Conservation (phyloP, 2,113 vertebrate genomes). For the Solenodon paradoxus region DNA sequence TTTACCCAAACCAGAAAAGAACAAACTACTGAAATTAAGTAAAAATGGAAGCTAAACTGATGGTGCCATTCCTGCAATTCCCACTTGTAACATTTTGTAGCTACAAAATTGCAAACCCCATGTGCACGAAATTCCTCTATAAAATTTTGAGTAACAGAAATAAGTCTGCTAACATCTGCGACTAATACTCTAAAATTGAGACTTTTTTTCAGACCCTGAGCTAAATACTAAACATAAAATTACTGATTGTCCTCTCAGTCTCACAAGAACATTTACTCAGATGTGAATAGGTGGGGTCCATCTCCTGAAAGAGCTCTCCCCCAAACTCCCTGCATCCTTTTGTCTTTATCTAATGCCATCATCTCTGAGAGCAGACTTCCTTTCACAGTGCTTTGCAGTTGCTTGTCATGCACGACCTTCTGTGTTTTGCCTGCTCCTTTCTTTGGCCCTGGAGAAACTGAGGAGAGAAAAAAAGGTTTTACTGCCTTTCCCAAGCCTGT, state of each 20-base stretch:
- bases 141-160: constrained; percentile 28
- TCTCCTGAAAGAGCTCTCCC: background rate
- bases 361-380: constrained; percentile 78
- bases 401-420: constrained; percentile 79
- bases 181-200: constrained; percentile 43
- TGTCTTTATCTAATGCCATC: constrained; percentile 82
- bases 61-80: background rate
- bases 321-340: constrained; percentile 73
- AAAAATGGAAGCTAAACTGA: background rate
- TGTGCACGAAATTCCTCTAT: background rate
- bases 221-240: constrained; percentile 45
- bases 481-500: constrained; percentile 35
- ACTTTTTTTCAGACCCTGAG: constrained; percentile 31
- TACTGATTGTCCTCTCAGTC: constrained; percentile 58
- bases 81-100: no score
- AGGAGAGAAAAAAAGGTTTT: background rate
- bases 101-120: background rate
- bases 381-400: constrained; percentile 77
- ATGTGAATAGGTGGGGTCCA: constrained; percentile 39
- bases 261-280: constrained; percentile 48
- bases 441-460: constrained; percentile 54
- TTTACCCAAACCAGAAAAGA: background rate
- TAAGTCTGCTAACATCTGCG: constrained; percentile 57
- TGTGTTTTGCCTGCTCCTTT: constrained; percentile 80
- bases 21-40: background rate